phyloP scores from a whole-genome alignment of 2,113 vertebrate species.

The Geococcyx californianus region DNA sequence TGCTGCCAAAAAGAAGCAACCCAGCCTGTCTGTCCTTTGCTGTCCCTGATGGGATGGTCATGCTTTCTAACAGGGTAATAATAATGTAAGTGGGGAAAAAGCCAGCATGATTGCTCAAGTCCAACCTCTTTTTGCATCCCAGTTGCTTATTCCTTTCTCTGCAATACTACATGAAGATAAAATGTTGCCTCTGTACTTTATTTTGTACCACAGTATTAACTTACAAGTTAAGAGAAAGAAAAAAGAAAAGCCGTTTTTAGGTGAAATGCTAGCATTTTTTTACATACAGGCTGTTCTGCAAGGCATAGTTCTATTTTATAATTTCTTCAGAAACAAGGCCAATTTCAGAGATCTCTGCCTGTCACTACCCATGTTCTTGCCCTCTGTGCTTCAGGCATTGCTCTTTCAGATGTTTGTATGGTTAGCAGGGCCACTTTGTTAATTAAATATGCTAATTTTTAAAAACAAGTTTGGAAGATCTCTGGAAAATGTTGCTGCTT shows the following conservation, averaged over 20 bases:
- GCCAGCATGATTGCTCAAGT: accelerated
- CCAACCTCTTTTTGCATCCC: background rate
- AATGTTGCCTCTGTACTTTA: background rate
- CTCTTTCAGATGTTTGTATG: background rate
- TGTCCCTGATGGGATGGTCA: background rate
- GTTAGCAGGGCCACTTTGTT: background rate
- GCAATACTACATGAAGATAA: background rate
- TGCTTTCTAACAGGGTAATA: background rate
- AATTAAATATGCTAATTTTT: background rate
- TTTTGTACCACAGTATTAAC: background rate
- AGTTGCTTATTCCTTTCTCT: background rate
- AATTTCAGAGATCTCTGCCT: background rate
- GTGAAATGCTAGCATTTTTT: background rate
- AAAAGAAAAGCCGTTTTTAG: background rate
- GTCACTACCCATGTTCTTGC: background rate
- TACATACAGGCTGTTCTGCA: background rate
- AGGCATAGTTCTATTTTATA: background rate
- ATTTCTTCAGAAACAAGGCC: background rate
- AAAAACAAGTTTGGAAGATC: background rate
- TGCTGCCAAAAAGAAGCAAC: background rate
- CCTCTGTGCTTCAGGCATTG: background rate
- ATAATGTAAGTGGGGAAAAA: background rate
- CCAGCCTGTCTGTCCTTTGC: background rate
- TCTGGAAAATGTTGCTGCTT: background rate
- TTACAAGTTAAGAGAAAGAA: background rate